Base-by-base conservation (phyloP, 2,113 vertebrate genomes). In the Carassius gibelio region DNA sequence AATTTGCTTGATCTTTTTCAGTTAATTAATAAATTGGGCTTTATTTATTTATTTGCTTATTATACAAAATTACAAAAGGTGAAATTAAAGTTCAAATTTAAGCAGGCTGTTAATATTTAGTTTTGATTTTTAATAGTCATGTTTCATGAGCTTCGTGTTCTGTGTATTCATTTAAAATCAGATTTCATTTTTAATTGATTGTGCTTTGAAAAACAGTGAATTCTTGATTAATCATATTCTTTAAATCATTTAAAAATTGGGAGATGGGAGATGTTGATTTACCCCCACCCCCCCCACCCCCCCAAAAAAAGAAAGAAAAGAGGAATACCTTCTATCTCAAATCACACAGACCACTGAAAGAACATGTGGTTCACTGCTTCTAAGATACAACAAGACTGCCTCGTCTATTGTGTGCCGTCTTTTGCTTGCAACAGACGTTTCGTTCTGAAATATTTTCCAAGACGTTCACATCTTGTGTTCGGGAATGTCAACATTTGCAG, bases 401-500 rank as follows among this genome's bases (percentile, higher is more conserved):
- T 80, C n/a, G 42, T 76, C 72, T 34, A 30, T 62, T 81, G 64
- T 81, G 48, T 23, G 45, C 45, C 5, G 14, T 42, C 59, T n/a
- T 75, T 87, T n/a, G 75, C 69, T 75, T 36, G 50, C 66, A 77
- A 61, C 74, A 83, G 69, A 82, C 59, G 34, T 75, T 85, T 78
- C 75, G 57, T 79, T 76, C 81, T 81, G 72, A 87, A 83, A 85
- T 87, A 85, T 87, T 90, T 84, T 85, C 80, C 36, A 50, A 82
- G 87, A 82, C 69, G 19, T 78, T 13, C 64, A 83, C 64, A 19
- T 74, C 81, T 83, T 36, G 48, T 69, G 55, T 82, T 71, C 30
- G 83, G 85, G 87, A 90, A 74, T 87, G 88, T 89, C 86, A 89
- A 85, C 86, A 81, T 89, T 87, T 86, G 75, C 84, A 61, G 61